Evolutionary conservation across 1,140 invertebrate genomes (phyloP), one percentile per base, ranked within the genome.

Genomic region (Plodia interpunctella): DNA sequence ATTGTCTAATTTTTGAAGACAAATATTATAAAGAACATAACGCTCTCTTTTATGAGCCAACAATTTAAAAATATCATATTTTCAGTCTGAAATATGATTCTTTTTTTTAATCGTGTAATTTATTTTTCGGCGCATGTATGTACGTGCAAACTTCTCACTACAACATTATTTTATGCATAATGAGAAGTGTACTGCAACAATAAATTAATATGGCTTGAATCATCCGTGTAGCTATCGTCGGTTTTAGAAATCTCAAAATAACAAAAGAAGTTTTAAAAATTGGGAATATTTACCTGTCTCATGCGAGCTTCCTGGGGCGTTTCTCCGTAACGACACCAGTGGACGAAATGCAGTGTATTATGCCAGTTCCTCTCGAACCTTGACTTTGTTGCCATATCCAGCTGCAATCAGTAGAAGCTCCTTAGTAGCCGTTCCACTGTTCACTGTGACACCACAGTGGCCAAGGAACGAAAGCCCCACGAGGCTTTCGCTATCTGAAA

Each of bases 281-380:
- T 44, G 28, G 51, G 20, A 25, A 53, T 53, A 35, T 65, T 83
- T 91, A 93, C 92, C 90, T 93, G 92, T 91, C 92, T 90, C 82
- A 91, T 91, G 63, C 92, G 90, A 78, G 91, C 90, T 78, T 92
- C 91, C 74, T 92, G 91, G 72, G 91, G 91, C 56, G 92, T 91
- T 80, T 92, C 91, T 52, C 92, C 92, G 63, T 93, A 93, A 51
- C 93, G 90, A 85, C 92, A 93, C 92, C 92, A 93, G 76, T 93
- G 92, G 53, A 92, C 92, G 83, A 94, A 93, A 83, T 94, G 93
- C 78, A 93, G 90, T 57, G 91, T 92, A 83, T 93, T 94, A 74
- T 94, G 92, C 92, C 93, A 93, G 77, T 92, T 92, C 62, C 89
- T 85, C 81, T 91, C 91, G 74, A 91, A 90, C 66, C 90, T 85